These are phyloP conservation scores for Isoperla grammatica DNA, from an alignment of 2,888 invertebrate species.

Conservation along the genomic window DNA sequence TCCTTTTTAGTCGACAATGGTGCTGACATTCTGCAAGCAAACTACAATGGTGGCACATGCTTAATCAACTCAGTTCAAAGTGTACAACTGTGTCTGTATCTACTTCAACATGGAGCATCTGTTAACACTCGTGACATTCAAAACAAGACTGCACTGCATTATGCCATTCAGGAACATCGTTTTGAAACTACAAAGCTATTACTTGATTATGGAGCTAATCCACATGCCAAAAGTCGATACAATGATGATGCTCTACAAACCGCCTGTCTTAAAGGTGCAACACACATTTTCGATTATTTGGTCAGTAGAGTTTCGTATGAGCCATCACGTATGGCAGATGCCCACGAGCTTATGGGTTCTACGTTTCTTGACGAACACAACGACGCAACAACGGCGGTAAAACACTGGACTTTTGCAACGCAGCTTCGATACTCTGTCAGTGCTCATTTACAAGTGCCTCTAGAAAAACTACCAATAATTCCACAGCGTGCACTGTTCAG, in stretches of 20 bases:
- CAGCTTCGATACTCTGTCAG: conserved; percentile 49
- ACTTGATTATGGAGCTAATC: conserved; percentile 73
- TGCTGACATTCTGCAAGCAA: conserved; percentile 77
- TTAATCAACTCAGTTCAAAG: conserved; percentile 91
- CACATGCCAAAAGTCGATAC: conserved; percentile 66
- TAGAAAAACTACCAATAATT: conserved; percentile 51
- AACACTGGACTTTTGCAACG: conserved; percentile 76
- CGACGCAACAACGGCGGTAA: conserved; percentile 63
- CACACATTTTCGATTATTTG: conserved; percentile 65
- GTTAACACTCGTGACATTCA: conserved; percentile 86
- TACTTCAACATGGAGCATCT: conserved; percentile 72
- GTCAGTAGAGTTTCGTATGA: conserved; percentile 53
- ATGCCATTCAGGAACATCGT: conserved; percentile 73
- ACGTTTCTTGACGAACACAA: conserved; percentile 85
- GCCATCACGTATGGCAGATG: conserved; percentile 69
- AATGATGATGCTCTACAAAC: conserved; percentile 87
- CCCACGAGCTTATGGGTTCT: conserved; percentile 81
- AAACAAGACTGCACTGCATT: conserved; percentile 86
- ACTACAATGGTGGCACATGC: conserved; percentile 89
- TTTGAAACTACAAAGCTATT: conserved; percentile 78
- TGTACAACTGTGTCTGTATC: conserved; percentile 68
- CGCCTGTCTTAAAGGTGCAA: conserved; percentile 74
- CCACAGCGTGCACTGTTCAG: conserved; percentile 58
- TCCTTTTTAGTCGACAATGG: conserved; percentile 68
- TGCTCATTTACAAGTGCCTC: conserved; percentile 29